Evolutionary conservation across 2,113 vertebrate species (phyloP), one percentile per base, ranked within the genome.

Genomic region (Elaphurus davidianus): DNA sequence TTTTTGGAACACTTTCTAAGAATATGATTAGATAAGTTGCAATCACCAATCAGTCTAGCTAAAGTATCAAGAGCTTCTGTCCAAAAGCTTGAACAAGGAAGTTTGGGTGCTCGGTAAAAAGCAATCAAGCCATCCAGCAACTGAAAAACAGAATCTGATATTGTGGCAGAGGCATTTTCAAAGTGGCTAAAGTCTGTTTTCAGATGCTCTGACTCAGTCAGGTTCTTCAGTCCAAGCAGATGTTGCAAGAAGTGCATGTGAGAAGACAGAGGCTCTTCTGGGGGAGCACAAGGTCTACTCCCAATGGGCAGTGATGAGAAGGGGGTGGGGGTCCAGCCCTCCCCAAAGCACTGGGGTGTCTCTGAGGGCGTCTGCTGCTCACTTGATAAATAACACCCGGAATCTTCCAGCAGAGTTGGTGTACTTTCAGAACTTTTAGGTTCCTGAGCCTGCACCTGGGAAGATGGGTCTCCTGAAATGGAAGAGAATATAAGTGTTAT

Each of bases 241-340:
- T 97, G 87, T 92, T 99, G 99, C 27, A 99, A 98, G 98, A 99
- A 99, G 10, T 98, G 98, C 86, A 99, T 85, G 55, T 99, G 99
- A 88, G 98, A 98, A 60, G 95, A 85, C 30, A 99, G 25, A 33
- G 94, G 52, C 3, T 67, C 88, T 82, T 98, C 98, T 30, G 76
- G 84, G 74, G 43, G 28, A 3, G 27, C 3, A n/a, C 12, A 50
- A 59, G 81, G 52, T 62, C 96, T 83, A 83, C 92, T 97, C 78
- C 97, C 3, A 43, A 97, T 95, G 15, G 98, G 96, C 97, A 97
- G 40, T 59, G 64, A 71, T 82, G 96, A 97, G 67, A 98, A 90
- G 36, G 79, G 92, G 2, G 0, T 2, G n/a, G 96, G 85, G 36
- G 83, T 82, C 15, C 30, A 55, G 96, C 83, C 93, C 4, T 97